phyloP scores from a whole-genome alignment of 2,888 invertebrate species.

The Megaustenia siamemsis region DNA sequence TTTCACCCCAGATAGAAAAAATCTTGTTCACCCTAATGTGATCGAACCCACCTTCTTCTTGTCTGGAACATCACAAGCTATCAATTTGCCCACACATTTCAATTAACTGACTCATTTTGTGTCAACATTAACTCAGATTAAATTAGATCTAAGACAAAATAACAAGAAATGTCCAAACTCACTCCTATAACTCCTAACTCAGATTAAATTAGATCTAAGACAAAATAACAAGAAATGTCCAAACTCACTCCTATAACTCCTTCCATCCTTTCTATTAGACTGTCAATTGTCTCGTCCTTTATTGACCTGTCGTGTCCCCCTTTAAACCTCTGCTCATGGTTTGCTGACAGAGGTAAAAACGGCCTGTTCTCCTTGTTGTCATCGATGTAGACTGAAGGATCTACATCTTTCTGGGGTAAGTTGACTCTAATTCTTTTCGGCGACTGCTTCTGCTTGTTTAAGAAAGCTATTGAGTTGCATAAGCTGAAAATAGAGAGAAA shows the following conservation, averaged over 20 bases:
- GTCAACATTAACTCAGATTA: background rate
- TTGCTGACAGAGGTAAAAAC: background rate
- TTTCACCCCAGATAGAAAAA: no score
- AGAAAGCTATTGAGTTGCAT: slow-evolving; percentile 39
- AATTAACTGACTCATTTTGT: no score
- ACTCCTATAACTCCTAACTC: background rate
- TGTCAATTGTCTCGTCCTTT: slow-evolving; percentile 63
- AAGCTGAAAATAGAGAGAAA: slow-evolving; percentile 19
- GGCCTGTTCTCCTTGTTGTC: slow-evolving; percentile 45
- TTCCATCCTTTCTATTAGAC: slow-evolving; percentile 75
- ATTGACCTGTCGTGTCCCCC: background rate
- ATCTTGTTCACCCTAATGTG: no score
- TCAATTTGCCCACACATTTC: no score
- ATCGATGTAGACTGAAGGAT: background rate
- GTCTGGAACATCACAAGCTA: no score
- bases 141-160: background rate
- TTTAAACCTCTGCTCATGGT: background rate
- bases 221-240: background rate
- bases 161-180: background rate
- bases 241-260: slow-evolving; percentile 71
- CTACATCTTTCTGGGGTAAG: background rate
- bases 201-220: background rate
- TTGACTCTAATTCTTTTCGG: background rate
- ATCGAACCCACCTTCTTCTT: no score
- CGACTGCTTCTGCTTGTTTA: slow-evolving; percentile 43